Base-by-base conservation (phyloP, 35 echinoderm and acorn worm species). In the Amphiura filiformis region DNA sequence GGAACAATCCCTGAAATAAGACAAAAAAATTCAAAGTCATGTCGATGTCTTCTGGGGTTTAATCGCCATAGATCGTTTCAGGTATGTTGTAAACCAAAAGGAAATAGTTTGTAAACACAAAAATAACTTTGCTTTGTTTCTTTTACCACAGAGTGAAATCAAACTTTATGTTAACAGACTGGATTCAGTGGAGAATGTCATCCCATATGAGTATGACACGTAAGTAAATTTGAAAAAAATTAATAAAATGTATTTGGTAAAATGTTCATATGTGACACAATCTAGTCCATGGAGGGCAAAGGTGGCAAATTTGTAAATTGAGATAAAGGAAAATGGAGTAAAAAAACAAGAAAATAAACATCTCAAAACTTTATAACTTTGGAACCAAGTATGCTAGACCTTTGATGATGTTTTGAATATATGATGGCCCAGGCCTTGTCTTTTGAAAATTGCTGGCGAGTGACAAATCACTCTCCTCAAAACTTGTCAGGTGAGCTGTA, bases 121-220 rank as follows among this genome's bases (percentile, higher is more conserved):
- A 23, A 38, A 30, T 57, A 70, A 38, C 23, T 65, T 78, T 76
- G 5, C 82, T 56, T 18, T 61, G 32, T 89, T 76, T 26, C 86
- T 81, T 78, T 89, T 39, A 93, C 81, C 91, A 23, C 75, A 97
- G 95, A 90, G 80, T 84, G 57, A 65, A 35, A 84, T 97, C 65
- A 34, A 88, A 44, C 41, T 97, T 36, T 97, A 81, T 86, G 95
- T 97, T 34, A 97, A 97, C 47, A 39, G 95, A 26, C 82, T 97
- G 28, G 95, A 97, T 77, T 93, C 95, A 1, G 88, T 91, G 86
- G 95, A 97, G 77, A 93, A 86, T 91, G 91, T 97, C n/a, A 93
- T 97, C 26, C 95, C 95, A 4, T 97, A 88, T 88, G 95, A 97
- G 57, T 97, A 97, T 97, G 95, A 97, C 52, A 97, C 83, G 95